Evolutionary conservation across 2,888 invertebrate genomes (phyloP).

Genomic region (Morpho achilles): DNA sequence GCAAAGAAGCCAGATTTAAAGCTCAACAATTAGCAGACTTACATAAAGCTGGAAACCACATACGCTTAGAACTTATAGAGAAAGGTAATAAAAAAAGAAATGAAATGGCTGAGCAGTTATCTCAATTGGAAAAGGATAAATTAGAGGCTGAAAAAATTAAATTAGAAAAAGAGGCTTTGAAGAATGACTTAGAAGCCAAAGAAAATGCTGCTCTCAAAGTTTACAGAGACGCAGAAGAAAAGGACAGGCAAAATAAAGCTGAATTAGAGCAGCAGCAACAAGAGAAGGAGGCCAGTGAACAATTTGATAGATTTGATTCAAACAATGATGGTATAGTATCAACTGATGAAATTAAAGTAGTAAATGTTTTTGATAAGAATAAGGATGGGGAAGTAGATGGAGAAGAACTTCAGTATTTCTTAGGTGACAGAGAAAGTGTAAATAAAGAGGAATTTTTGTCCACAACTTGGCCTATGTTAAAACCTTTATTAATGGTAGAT

Average conservation of each 20-base stretch:
- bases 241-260: constrained; percentile 78
- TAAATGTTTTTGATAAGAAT: constrained; percentile 91
- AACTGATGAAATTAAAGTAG: constrained; percentile 83
- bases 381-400: constrained; percentile 91
- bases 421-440: constrained; percentile 83
- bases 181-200: constrained; percentile 84
- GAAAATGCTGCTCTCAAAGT: constrained; percentile 88
- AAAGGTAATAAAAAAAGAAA: constrained; percentile 86
- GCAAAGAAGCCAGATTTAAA: constrained; percentile 85
- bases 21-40: constrained; percentile 86
- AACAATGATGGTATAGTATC: constrained; percentile 88
- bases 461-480: constrained; percentile 87
- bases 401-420: constrained; percentile 90
- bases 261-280: constrained; percentile 78
- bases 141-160: constrained; percentile 89
- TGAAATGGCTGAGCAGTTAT: constrained; percentile 85
- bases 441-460: constrained; percentile 83
- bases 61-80: constrained; percentile 85
- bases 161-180: constrained; percentile 86
- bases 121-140: constrained; percentile 84
- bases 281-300: constrained; percentile 83
- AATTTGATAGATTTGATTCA: constrained; percentile 88
- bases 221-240: constrained; percentile 84
- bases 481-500: constrained; percentile 88
- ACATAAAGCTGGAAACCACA: constrained; percentile 87